These are phyloP conservation scores for Chamaetylas fuelleborni DNA, from an alignment of 2,113 vertebrate genomes.

Conservation along the genomic window DNA sequence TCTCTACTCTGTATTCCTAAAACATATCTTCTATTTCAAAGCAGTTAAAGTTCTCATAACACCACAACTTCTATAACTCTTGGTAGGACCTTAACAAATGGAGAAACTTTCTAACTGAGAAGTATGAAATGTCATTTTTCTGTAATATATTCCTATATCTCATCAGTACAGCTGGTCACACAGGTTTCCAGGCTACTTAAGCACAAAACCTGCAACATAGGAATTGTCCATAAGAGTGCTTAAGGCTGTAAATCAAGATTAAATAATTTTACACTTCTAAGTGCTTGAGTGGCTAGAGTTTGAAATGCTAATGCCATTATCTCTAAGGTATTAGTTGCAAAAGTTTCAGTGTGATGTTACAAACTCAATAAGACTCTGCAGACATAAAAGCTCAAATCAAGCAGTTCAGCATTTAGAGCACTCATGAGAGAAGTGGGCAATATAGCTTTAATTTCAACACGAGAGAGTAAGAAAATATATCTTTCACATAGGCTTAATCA, in stretches of 20 bases:
- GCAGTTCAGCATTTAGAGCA: background rate
- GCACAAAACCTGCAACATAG: background rate
- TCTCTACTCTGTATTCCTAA: background rate
- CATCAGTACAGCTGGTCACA: background rate
- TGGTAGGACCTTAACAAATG: background rate
- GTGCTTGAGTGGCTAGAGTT: background rate
- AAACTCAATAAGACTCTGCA: background rate
- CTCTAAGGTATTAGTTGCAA: background rate
- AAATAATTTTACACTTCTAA: background rate
- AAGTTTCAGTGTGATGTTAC: background rate
- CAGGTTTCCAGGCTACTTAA: background rate
- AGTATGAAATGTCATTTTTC: background rate
- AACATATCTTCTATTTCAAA: background rate
- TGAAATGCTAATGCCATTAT: background rate
- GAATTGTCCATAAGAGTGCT: background rate
- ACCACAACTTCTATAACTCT: background rate
- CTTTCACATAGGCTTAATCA: background rate
- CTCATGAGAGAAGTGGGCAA: background rate
- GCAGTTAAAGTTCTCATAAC: background rate
- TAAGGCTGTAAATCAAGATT: background rate
- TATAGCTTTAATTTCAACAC: background rate
- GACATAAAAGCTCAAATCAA: background rate
- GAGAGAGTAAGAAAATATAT: background rate
- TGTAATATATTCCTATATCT: background rate
- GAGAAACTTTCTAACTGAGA: background rate